phyloP scores from a whole-genome alignment of 2,888 invertebrate genomes.

The Cryptosula pallasiana region DNA sequence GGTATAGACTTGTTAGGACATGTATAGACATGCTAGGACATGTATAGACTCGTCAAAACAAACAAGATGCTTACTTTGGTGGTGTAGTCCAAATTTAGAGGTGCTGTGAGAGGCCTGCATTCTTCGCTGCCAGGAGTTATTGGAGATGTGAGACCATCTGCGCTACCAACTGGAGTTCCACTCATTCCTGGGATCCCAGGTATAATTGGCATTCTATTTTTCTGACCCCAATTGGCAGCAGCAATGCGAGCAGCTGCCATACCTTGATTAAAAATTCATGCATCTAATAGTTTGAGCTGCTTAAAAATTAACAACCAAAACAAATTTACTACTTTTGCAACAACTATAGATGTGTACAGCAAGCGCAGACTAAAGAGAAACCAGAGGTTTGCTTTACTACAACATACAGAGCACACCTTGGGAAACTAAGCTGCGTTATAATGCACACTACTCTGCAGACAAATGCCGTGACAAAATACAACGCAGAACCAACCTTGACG shows the following conservation, averaged over 20 bases:
- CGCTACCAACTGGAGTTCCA: neutral
- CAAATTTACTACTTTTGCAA: too few species aligned
- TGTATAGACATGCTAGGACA: too few species aligned
- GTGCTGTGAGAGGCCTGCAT: neutral
- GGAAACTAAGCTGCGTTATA: too few species aligned
- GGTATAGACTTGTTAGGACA: too few species aligned
- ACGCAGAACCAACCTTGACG: conserved; percentile 26
- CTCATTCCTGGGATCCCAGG: neutral
- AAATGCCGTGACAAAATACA: too few species aligned
- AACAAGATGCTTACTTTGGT: conserved; percentile 1
- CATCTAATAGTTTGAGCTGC: neutral
- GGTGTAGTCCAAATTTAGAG: conserved; percentile 2
- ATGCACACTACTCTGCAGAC: too few species aligned
- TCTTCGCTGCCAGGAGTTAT: conserved; percentile 7
- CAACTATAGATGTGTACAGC: too few species aligned
- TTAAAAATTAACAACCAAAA: neutral
- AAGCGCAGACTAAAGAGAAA: too few species aligned
- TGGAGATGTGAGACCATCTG: neutral
- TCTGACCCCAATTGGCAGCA: conserved; percentile 23
- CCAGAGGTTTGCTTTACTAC: too few species aligned
- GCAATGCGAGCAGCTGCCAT: conserved; percentile 24
- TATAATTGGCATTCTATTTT: neutral
- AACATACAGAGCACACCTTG: too few species aligned
- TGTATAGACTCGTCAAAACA: too few species aligned
- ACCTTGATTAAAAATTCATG: neutral